Base-by-base conservation (phyloP, 2,888 invertebrate genomes). In the Drosophila paracracens region DNA sequence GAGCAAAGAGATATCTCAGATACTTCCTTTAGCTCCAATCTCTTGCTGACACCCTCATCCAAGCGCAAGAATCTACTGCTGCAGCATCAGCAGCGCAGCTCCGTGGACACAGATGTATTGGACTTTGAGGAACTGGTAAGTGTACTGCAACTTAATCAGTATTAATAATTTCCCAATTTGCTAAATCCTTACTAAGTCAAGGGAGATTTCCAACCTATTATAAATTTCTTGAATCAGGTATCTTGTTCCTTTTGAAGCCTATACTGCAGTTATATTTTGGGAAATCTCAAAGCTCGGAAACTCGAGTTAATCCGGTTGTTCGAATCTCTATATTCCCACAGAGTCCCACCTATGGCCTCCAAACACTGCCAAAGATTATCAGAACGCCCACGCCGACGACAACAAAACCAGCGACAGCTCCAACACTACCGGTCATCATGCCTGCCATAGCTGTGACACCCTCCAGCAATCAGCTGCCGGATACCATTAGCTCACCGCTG, bases 31-130 rank as follows among this genome's bases (percentile, higher is more conserved):
- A 93, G 95, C 58, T 84, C 88, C 43, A 92, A 91, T 70, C 94
- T 95, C 43, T 92, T 96, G 61, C 91, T 97, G 36, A 97, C 97
- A 27, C 97, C 97, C 0, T 96, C 97, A 10, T 96, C 97, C 1
- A 95, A 96, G 89, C 94, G 97, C 83, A 96, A 97, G 93, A 96
- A 97, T 89, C 93, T 97, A 43, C 93, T 97, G 82, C 93, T 97
- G 60, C 97, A 97, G 91, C 97, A 97, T 92, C 97, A 97, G 91
- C 97, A 97, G 92, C 94, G 97, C 77, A 97, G 97, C 68, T 97
- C 97, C 18, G 95, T 97, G 93, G 97, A 97, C 90, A 97, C 97
- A 1, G 97, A 97, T 91, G 96, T 95, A 27, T 94, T 97, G 68
- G 97, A 97, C 79, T 95, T 96, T 88, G 96, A 96, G 92, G 94